Evolutionary conservation across 2,888 invertebrate genomes (phyloP), one percentile per base, ranked within the genome.

Genomic region (Unio pictorum): DNA sequence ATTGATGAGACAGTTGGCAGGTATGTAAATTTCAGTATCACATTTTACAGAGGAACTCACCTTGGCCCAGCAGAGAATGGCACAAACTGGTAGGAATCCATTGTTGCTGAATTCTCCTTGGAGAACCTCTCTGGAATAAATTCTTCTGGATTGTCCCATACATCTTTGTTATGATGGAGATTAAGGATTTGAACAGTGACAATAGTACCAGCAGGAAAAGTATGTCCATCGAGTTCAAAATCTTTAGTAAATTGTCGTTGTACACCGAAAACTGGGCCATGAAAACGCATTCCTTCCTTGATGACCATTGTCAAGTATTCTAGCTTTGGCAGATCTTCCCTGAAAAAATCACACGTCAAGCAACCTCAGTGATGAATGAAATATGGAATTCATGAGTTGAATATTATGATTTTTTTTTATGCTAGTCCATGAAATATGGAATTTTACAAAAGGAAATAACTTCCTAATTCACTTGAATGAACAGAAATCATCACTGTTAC

Each of bases 221-320:
- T 66, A 23, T 69, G 59, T 18, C 81, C 84, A 62, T 85, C 80
- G 20, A 86, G 73, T 1, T 54, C 65, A 20, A 81, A 62, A 23
- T 81, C 79, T 30, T 77, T 73, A 4, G 76, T 76, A 30, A 80
- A 55, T 26, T 76, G 67, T 64, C 86, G 72, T 45, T 75, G 73
- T 18, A 84, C 76, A 26, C 80, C 62, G 0, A 82, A 80, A 6
- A 86, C 84, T 2, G 86, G 79, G 18, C 74, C 67, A 56, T 83
- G 79, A 7, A 81, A 30, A 3, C 86, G 74, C 73, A 85, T 69
- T 6, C 64, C 69, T 70, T 87, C 87, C 65, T 84, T 86, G 28
- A 86, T 79, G 72, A 84, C 86, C 74, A 80, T 75, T 18, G 85
- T 82, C 54, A 84, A 69, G 73, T 82, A 84, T 30, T 75, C 73